Conservation (phyloP, 2,888 invertebrate genomes). For the Harpagoxenus sublaevis region DNA sequence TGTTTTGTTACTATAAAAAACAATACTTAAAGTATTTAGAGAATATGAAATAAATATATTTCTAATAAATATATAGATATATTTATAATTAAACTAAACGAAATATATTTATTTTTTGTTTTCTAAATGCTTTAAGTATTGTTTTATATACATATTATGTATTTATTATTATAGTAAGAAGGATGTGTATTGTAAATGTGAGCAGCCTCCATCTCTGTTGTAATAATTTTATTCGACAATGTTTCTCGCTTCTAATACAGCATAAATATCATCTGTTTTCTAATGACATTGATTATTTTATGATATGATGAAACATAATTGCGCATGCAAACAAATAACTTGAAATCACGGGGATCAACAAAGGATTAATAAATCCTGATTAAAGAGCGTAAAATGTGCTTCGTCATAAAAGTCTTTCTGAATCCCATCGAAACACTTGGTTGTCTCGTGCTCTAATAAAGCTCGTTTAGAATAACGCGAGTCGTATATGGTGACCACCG, state of each 20-base stretch:
- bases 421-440: slow-evolving; percentile 31
- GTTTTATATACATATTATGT: too few relatives aligned
- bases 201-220: not conserved
- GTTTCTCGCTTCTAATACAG: not conserved
- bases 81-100: too few relatives aligned
- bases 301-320: not conserved
- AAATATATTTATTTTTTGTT: too few relatives aligned
- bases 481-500: not conserved
- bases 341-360: not conserved
- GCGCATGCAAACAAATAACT: not conserved
- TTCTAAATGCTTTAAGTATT: too few relatives aligned
- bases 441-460: slow-evolving; percentile 22
- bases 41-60: too few relatives aligned
- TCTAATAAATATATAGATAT: too few relatives aligned
- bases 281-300: not conserved
- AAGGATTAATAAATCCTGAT: slow-evolving; percentile 15
- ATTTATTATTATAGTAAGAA: too few relatives aligned
- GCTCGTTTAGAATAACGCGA: slow-evolving; percentile 21
- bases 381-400: not conserved
- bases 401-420: slow-evolving; percentile 9
- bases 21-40: too few relatives aligned
- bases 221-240: not conserved
- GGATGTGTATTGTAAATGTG: not conserved
- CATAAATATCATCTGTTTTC: not conserved
- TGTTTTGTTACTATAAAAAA: too few relatives aligned